Evolutionary conservation across 2,797 vertebrate genomes (phyloP).

Genomic region (Nannoperca australis): DNA sequence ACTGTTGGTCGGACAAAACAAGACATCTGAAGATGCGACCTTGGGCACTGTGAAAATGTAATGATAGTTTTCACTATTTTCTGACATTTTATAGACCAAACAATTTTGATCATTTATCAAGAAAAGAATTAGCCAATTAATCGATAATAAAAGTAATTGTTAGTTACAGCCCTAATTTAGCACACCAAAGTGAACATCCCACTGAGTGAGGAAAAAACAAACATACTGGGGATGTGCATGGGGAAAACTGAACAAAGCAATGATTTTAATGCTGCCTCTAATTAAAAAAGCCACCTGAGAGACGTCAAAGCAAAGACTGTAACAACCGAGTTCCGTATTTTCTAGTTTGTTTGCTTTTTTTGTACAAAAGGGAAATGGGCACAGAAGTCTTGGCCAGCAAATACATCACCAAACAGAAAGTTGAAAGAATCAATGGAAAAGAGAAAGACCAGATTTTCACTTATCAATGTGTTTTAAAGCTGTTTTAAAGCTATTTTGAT

Average conservation of each 20-base stretch:
- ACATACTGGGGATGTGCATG: background rate
- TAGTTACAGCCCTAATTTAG: background rate
- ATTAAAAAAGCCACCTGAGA: constrained; percentile 30
- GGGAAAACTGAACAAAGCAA: background rate
- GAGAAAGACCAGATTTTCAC: background rate
- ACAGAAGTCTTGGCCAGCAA: background rate
- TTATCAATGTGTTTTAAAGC: background rate
- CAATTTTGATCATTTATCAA: background rate
- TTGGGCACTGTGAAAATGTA: background rate
- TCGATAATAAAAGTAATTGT: background rate
- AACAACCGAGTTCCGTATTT: background rate
- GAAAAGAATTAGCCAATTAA: too few species aligned
- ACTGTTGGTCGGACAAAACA: background rate
- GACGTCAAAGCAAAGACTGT: constrained; percentile 8
- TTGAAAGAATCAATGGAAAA: background rate
- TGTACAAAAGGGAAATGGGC: background rate
- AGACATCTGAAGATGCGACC: background rate
- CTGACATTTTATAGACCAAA: background rate
- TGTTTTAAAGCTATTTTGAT: background rate
- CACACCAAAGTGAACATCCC: background rate
- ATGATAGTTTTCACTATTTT: background rate
- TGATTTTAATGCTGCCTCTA: background rate
- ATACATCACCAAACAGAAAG: background rate
- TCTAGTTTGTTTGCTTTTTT: constrained; percentile 1
- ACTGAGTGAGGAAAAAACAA: background rate